phyloP scores from a whole-genome alignment of 2,888 invertebrate genomes.

The Cinara cedri region DNA sequence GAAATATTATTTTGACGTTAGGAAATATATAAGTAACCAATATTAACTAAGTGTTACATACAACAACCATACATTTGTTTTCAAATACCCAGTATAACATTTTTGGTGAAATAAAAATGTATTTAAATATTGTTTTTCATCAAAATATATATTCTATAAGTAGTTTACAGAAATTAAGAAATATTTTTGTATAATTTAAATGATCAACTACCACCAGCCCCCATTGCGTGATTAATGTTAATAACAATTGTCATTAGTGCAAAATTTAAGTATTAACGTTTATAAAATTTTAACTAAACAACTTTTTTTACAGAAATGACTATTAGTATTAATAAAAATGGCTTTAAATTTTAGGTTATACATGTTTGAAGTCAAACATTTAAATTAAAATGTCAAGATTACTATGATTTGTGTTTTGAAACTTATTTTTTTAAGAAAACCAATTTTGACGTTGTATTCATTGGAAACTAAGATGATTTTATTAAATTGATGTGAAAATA shows the following conservation, averaged over 20 bases:
- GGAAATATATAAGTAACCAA: conserved; percentile 53
- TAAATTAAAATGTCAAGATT: not conserved
- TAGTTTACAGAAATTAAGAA: not conserved
- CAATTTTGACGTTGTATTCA: not conserved
- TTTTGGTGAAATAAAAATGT: conserved; percentile 16
- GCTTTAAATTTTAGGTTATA: conserved; percentile 2
- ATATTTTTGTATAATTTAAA: not conserved
- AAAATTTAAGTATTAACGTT: not conserved
- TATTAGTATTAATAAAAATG: conserved; percentile 1
- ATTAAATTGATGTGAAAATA: not conserved
- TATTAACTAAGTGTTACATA: conserved; percentile 35
- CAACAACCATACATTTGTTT: conserved; percentile 13
- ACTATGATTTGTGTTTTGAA: not conserved
- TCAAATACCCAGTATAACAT: conserved; percentile 1
- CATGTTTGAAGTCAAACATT: not conserved
- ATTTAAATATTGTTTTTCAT: not conserved
- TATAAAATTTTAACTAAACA: not conserved
- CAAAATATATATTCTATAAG: not conserved
- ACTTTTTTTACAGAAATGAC: not conserved
- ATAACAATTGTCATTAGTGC: not conserved
- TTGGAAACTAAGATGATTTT: conserved; percentile 3
- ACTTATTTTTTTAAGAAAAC: not conserved
- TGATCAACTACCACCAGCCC: not conserved
- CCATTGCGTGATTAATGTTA: not conserved
- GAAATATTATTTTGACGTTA: conserved; percentile 46